A percentile compares a stretch with the other conserved stretches of the same genome.
These are phyloP conservation scores for Oncorhynchus gorbuscha DNA, from an alignment of 2,113 vertebrate species.

Conservation along the genomic window DNA sequence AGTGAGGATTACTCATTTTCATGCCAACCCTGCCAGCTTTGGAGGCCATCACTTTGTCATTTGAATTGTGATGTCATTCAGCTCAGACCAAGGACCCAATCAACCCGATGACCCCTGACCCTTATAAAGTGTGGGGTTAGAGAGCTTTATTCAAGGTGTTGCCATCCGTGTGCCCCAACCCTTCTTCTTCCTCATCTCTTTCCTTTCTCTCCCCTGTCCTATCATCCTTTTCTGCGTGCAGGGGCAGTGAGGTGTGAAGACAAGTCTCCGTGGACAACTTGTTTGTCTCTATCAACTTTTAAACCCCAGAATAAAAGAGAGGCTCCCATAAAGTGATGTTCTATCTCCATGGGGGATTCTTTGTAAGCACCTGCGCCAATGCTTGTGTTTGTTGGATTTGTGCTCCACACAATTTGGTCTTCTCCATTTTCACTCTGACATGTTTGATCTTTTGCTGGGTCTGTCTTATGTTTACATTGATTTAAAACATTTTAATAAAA, in stretches of 20 bases:
- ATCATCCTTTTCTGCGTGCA: slow-evolving; percentile 44
- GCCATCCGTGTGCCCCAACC: slow-evolving; percentile 70
- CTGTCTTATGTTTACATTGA: neutral
- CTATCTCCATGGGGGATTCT: no score
- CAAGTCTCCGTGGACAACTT: slow-evolving; percentile 16
- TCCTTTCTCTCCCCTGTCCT: slow-evolving; percentile 31
- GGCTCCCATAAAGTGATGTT: neutral
- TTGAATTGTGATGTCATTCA: slow-evolving; percentile 58
- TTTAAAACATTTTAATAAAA: neutral
- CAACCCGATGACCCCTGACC: slow-evolving; percentile 62
- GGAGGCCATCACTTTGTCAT: slow-evolving; percentile 42
- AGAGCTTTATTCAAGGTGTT: slow-evolving; percentile 64
- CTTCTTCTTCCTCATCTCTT: slow-evolving; percentile 35
- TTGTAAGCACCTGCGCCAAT: neutral
- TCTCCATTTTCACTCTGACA: neutral
- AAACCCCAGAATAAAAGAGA: neutral
- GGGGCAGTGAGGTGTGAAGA: slow-evolving; percentile 41
- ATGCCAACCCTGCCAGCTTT: slow-evolving; percentile 38
- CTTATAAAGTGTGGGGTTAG: slow-evolving; percentile 59
- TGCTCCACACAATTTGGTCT: neutral
- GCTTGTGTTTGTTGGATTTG: neutral
- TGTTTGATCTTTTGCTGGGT: neutral
- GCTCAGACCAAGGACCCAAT: slow-evolving; percentile 54
- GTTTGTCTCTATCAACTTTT: slow-evolving; percentile 15
- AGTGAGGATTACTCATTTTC: slow-evolving; percentile 50